These are phyloP conservation scores for Lamellibrachia satsuma DNA, from an alignment of 2,888 invertebrate genomes.

Conservation along the genomic window DNA sequence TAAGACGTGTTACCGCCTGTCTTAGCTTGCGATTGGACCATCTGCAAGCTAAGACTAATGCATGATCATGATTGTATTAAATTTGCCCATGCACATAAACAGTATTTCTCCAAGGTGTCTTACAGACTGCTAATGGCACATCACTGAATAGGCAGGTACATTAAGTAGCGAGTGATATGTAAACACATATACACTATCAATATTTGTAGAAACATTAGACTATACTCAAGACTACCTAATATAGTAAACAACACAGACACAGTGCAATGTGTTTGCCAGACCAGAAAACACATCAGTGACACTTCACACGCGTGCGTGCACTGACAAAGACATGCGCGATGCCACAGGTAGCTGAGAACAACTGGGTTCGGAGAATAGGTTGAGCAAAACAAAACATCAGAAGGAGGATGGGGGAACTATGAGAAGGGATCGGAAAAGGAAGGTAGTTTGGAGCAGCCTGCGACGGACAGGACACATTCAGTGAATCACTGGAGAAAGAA, in stretches of 20 bases:
- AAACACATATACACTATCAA: neutral
- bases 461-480: too few relatives aligned
- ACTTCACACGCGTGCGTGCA: too few relatives aligned
- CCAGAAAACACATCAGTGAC: neutral
- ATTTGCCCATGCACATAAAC: neutral
- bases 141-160: neutral
- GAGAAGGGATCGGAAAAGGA: too few relatives aligned
- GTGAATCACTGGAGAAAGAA: too few relatives aligned
- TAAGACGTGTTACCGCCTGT: neutral
- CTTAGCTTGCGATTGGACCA: neutral
- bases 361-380: too few relatives aligned
- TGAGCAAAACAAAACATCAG: too few relatives aligned
- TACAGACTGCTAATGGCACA: neutral
- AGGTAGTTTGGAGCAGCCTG: too few relatives aligned
- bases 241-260: neutral
- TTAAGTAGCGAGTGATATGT: neutral
- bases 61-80: neutral
- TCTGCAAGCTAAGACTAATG: neutral
- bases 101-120: neutral
- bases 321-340: too few relatives aligned
- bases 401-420: too few relatives aligned
- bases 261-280: neutral
- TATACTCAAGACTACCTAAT: neutral
- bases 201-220: conserved; percentile 6
- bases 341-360: too few relatives aligned